A percentile compares a stretch with the other conserved stretches of the same genome.
These are phyloP conservation scores for Myzus persicae DNA, from an alignment of 1,140 invertebrate species.

Conservation along the genomic window DNA sequence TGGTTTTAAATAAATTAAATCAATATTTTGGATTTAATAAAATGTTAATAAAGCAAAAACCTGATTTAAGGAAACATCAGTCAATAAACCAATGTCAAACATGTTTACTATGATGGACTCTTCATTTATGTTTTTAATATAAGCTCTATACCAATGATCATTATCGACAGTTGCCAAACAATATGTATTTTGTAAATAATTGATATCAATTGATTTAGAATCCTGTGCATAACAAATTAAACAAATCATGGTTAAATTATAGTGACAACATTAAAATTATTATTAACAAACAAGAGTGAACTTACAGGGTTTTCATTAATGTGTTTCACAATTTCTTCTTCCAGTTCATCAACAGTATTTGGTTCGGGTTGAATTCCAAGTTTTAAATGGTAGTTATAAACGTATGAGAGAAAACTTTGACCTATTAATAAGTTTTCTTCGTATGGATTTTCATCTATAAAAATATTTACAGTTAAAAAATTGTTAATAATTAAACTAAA, in stretches of 20 bases:
- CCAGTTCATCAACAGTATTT: constrained; percentile 40
- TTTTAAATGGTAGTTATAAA: constrained; percentile 27
- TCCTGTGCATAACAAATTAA: not conserved
- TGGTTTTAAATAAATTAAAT: not conserved
- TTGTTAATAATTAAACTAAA: not conserved
- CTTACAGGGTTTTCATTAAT: constrained; percentile 9
- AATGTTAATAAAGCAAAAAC: constrained; percentile 28
- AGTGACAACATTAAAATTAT: not conserved
- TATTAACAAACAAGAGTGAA: not conserved
- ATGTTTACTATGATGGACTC: constrained; percentile 40
- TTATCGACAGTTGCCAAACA: constrained; percentile 43
- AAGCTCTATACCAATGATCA: constrained; percentile 40
- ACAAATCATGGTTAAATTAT: not conserved
- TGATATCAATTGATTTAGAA: not conserved
- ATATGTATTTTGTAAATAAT: constrained; percentile 18
- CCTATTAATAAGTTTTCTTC: constrained; percentile 33
- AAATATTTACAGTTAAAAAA: not conserved
- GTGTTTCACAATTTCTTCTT: constrained; percentile 25
- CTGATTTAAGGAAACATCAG: constrained; percentile 8
- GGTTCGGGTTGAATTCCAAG: constrained; percentile 49
- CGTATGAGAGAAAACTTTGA: constrained; percentile 43
- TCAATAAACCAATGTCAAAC: constrained; percentile 51
- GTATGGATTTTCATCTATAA: constrained; percentile 47
- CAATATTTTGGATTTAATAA: not conserved
- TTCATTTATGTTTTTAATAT: constrained; percentile 17